phyloP scores from a whole-genome alignment of 2,113 vertebrate species.

The Pan troglodytes region DNA sequence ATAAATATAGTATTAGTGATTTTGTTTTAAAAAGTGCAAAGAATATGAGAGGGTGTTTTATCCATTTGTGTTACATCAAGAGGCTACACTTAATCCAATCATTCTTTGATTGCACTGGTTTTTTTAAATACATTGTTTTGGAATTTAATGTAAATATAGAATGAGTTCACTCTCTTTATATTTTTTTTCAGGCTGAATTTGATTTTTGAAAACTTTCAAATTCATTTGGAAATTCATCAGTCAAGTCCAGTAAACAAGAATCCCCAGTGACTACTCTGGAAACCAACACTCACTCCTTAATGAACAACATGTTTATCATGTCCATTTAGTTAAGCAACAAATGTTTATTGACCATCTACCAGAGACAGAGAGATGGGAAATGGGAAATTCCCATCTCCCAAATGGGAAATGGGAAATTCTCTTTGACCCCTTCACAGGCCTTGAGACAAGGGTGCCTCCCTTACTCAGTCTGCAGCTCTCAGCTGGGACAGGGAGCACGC shows the following conservation, averaged over 20 bases:
- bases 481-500: no score
- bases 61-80: not conserved
- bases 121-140: not conserved
- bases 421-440: no score
- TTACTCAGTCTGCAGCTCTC: no score
- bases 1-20: not conserved
- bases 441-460: no score
- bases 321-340: not conserved
- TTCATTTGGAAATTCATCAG: not conserved
- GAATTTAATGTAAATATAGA: not conserved
- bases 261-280: not conserved
- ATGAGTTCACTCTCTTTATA: not conserved
- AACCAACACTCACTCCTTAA: not conserved
- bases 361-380: not conserved
- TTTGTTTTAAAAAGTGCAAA: not conserved
- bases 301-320: not conserved
- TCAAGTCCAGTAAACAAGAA: not conserved
- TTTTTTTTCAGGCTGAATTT: not conserved
- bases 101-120: not conserved
- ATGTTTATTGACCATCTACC: not conserved
- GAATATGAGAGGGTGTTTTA: not conserved
- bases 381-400: no score
- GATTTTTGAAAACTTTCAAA: conserved; percentile 26
- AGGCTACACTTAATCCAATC: not conserved
- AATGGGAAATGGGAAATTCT: no score